A percentile compares a stretch with the other conserved stretches of the same genome.
Conservation (phyloP, 1,140 invertebrate species). For the Chironomus striatipennis region DNA sequence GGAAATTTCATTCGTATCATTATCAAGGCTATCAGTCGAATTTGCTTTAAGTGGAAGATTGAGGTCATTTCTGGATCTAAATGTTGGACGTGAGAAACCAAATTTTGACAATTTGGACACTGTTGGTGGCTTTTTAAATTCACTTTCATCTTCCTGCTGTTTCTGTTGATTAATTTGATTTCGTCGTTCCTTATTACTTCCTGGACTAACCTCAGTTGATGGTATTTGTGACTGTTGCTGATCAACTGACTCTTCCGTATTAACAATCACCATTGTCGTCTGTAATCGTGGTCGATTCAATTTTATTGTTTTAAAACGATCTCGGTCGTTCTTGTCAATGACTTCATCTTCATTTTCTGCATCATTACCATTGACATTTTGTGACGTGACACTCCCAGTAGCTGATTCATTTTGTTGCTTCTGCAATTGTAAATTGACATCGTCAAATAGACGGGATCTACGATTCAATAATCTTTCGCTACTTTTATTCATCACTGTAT, state of each 20-base stretch:
- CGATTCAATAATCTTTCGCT: constrained; percentile 35
- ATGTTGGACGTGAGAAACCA: background rate
- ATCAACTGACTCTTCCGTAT: background rate
- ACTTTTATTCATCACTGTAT: constrained; percentile 27
- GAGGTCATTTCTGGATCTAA: background rate
- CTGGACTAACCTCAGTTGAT: background rate
- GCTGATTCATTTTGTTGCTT: constrained; percentile 15
- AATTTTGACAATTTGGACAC: background rate
- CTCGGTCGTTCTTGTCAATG: constrained; percentile 31
- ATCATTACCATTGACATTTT: constrained; percentile 26
- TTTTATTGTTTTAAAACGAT: constrained; percentile 40
- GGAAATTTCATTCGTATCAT: background rate
- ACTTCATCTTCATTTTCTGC: constrained; percentile 7
- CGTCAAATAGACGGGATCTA: constrained; percentile 37
- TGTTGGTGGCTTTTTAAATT: background rate
- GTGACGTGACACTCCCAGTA: constrained; percentile 4
- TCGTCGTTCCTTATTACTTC: background rate
- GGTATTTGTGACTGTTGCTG: background rate
- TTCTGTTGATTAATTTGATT: constrained; percentile 17
- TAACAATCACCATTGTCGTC: constrained; percentile 20
- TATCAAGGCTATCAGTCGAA: constrained; percentile 16
- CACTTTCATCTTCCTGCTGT: background rate
- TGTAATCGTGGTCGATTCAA: constrained; percentile 32
- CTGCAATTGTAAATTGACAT: constrained; percentile 28
- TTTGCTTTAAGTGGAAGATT: constrained; percentile 10